Conservation (phyloP, 2,113 vertebrate genomes). For the Pomatostomus ruficeps region DNA sequence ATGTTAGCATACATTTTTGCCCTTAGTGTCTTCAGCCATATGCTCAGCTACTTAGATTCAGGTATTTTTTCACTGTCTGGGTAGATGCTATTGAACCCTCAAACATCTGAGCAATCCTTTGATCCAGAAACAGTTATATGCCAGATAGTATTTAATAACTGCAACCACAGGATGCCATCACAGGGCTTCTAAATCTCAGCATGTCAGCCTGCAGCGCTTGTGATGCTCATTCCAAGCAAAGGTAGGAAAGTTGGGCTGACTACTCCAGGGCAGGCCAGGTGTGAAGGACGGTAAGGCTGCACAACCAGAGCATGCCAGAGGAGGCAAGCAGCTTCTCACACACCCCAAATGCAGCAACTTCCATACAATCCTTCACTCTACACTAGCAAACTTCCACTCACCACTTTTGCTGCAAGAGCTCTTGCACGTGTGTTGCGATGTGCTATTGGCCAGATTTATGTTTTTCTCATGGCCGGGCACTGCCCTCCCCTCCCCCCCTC, state of each 20-base stretch:
- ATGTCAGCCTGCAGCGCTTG: neutral
- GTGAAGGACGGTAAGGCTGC: neutral
- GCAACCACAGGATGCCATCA: neutral
- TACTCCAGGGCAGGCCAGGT: rapidly evolving
- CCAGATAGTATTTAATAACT: neutral
- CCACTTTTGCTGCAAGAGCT: neutral
- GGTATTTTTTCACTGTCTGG: neutral
- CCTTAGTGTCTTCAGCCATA: neutral
- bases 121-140: neutral
- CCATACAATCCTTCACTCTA: neutral
- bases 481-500: no score
- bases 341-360: neutral
- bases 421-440: no score
- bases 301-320: neutral
- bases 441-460: no score
- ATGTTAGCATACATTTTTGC: neutral
- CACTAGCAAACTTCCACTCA: neutral
- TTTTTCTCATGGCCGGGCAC: no score
- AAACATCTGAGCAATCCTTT: neutral
- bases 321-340: neutral
- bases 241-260: neutral
- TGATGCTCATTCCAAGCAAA: neutral
- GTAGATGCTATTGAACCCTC: neutral
- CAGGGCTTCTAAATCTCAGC: neutral
- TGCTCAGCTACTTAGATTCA: neutral